Evolutionary conservation across 2,888 invertebrate species (phyloP), one percentile per base, ranked within the genome.

Genomic region (Molanna angustata): DNA sequence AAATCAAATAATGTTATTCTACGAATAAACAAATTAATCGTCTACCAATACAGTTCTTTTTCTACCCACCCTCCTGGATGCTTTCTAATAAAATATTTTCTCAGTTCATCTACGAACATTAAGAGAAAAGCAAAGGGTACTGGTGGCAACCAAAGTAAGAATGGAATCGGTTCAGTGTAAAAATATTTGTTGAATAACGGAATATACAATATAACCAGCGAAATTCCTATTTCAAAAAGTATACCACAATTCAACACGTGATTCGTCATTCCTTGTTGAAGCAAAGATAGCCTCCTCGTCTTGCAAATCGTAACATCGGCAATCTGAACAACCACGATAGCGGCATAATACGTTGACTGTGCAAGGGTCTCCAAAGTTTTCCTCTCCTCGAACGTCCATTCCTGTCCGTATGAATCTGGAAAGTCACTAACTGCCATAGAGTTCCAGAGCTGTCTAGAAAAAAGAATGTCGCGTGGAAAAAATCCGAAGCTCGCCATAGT

Each of bases 401-500:
- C 77, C 61, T 89, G 86, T 7, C 87, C 88, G 63, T 86, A 84
- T 11, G 87, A 86, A 67, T 93, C 91, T 56, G 67, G 66, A 6
- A 90, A 69, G 62, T 80, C 77, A 61, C 79, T 77, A 9, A 79
- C 69, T n/a, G 74, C 70, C 39, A 71, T 65, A 4, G 82, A 79
- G 63, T 91, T 89, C 92, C 92, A 93, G 21, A 80, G 69, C 2
- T 76, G 72, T 47, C 92, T 83, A 45, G 90, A 67, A 56, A 86
- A 86, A 37, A 88, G 62, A 51, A 93, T 72, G 57, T 74, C 72
- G 2, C 71, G 69, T 1, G 88, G 87, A 65, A 81, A 80, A 71
- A 92, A 93, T 1, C 92, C 92, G 60, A 85, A 82, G 62, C 85
- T 82, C 2, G 87, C 88, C 80, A 88, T 85, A 52, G 90, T 83